Percentiles rank a stretch among this genome's conserved stretches.
Evolutionary conservation across 1,140 invertebrate species (phyloP).

Genomic region (Saxidomus purpurata): DNA sequence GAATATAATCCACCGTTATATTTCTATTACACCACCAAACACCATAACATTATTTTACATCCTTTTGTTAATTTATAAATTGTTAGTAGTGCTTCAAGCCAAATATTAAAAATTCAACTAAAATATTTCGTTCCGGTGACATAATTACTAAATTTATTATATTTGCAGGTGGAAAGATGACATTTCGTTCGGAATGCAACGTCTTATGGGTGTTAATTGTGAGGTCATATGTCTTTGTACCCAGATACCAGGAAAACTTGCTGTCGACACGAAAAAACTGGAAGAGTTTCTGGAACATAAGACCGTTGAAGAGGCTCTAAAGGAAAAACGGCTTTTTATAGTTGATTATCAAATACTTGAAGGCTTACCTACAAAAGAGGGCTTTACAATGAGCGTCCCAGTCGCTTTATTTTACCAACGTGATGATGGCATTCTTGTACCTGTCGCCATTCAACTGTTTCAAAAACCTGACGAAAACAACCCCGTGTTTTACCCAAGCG

Average conservation of each 20-base stretch:
- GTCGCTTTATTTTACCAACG: constrained; percentile 84
- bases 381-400: constrained; percentile 73
- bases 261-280: constrained; percentile 65
- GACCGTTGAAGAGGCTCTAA: constrained; percentile 57
- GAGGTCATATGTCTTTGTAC: constrained; percentile 82
- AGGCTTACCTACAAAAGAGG: not conserved
- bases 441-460: constrained; percentile 85
- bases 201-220: no score
- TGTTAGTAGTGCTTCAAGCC: no score
- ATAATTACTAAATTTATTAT: no score
- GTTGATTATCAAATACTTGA: constrained; percentile 70
- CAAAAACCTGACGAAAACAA: constrained; percentile 71
- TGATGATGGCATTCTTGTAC: constrained; percentile 80
- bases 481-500: constrained; percentile 85
- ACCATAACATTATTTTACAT: no score
- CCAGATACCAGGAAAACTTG: constrained; percentile 76
- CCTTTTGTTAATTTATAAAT: no score
- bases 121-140: no score
- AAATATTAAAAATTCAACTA: no score
- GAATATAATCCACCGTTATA: no score
- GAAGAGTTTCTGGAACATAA: constrained; percentile 64
- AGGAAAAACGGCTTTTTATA: constrained; percentile 66
- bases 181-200: constrained; percentile 76
- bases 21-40: no score
- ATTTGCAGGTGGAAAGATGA: constrained; percentile 81